Conservation (phyloP, 2,888 invertebrate genomes). For the Protophormia terraenovae region DNA sequence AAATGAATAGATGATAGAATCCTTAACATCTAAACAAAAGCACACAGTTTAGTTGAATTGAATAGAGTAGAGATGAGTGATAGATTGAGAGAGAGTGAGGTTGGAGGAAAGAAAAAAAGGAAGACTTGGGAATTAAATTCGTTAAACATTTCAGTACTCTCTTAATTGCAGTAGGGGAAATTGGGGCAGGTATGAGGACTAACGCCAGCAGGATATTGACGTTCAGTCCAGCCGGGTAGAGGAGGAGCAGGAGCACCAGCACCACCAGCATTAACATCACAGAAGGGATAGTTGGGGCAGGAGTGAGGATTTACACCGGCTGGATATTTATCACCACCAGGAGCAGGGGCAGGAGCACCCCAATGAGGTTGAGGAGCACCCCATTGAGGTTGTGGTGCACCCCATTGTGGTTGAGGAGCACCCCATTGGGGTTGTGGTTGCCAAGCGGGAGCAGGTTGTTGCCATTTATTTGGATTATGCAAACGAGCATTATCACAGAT, state of each 20-base stretch:
- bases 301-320: slow-evolving; percentile 82
- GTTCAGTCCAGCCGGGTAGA: slow-evolving; percentile 81
- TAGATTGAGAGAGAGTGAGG: slow-evolving; percentile 9
- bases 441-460: slow-evolving; percentile 72
- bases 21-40: slow-evolving; percentile 41
- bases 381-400: slow-evolving; percentile 71
- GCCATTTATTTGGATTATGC: slow-evolving; percentile 79
- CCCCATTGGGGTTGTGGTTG: slow-evolving; percentile 73
- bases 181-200: slow-evolving; percentile 81
- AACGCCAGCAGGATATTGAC: slow-evolving; percentile 82
- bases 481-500: slow-evolving; percentile 82
- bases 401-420: slow-evolving; percentile 70
- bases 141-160: background rate
- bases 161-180: slow-evolving; percentile 81
- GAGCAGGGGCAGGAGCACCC: slow-evolving; percentile 74
- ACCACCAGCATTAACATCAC: slow-evolving; percentile 79
- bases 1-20: background rate
- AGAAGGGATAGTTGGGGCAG: slow-evolving; percentile 83
- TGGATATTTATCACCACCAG: slow-evolving; percentile 81
- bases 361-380: slow-evolving; percentile 74
- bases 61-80: slow-evolving; percentile 49
- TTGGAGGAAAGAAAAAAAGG: background rate
- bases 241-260: slow-evolving; percentile 79
- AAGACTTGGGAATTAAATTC: background rate
- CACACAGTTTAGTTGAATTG: no score